Evolutionary conservation across 2,888 invertebrate species (phyloP), one percentile per base, ranked within the genome.

Genomic region (Nemoura dubitans): DNA sequence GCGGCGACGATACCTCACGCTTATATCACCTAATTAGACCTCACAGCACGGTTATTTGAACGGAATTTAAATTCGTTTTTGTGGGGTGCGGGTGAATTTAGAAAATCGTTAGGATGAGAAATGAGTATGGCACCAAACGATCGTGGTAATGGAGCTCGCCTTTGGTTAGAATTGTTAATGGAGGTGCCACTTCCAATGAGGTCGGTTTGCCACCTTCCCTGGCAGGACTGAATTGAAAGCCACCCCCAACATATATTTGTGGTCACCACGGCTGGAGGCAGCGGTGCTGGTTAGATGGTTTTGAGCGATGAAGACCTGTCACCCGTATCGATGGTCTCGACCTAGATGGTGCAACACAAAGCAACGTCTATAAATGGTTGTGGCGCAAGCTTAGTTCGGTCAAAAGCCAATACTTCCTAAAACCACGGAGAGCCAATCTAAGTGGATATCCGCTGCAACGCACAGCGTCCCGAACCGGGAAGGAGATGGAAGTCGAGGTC

Each of bases 361-460:
- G 59, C 59, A 59, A 59, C 36, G 59, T 59, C 59, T 59, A 59
- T 59, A 59, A 59, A 59, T 59, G 59, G 59, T 21, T 59, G 59
- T 59, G 59, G 59, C 14, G 59, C 14, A 59, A 59, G 59, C 59
- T 59, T 21, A 59, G 83, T n/a, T 21, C 42, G 83, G 83, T 83
- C 83, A 42, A 83, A 87, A 87, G 85, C 27, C 86, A 59, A 76
- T 30, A 81, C 85, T 82, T 76, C 85, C 87, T 87, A 85, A 85
- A 59, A 59, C 59, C 59, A 84, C 87, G 85, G 87, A 85, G 80
- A 85, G 85, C 82, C 87, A 87, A 87, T 85, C 85, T 85, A 87
- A 87, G 87, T 82, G 87, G 87, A 87, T 83, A 83, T 83, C 78
- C 78, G 28, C 59, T 21, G 59, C 59, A 10, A 21, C 36, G 36